Percentiles rank a stretch among this genome's conserved stretches.
Evolutionary conservation across 2,113 vertebrate genomes (phyloP).

Genomic region (Lutjanus erythropterus): DNA sequence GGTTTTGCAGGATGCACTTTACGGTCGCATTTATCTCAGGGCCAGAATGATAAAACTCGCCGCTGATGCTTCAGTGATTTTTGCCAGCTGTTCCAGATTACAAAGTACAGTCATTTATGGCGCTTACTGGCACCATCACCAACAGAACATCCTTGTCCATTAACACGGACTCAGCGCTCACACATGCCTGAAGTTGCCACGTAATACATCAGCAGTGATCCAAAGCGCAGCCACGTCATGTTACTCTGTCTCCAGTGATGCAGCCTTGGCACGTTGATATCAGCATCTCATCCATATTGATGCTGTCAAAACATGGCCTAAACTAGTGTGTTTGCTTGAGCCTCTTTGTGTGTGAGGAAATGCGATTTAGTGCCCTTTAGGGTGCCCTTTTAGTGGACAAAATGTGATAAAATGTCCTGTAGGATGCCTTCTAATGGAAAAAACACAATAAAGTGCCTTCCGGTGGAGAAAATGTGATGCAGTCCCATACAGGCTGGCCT

Average conservation of each 20-base stretch:
- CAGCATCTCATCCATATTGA: slow-evolving; percentile 39
- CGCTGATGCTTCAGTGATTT: slow-evolving; percentile 52
- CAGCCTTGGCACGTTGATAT: slow-evolving; percentile 46
- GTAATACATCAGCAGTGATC: slow-evolving; percentile 54
- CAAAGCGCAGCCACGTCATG: slow-evolving; percentile 46
- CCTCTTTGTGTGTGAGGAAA: no score
- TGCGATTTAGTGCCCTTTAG: no score
- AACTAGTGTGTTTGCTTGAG: slow-evolving; percentile 43
- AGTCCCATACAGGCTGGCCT: no score
- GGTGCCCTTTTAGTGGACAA: no score
- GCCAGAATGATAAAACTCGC: slow-evolving; percentile 56
- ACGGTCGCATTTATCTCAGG: slow-evolving; percentile 31
- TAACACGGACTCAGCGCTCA: slow-evolving; percentile 44
- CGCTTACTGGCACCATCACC: slow-evolving; percentile 45
- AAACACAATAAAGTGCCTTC: no score
- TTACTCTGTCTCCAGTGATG: slow-evolving; percentile 36
- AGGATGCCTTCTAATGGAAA: no score
- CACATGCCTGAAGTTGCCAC: slow-evolving; percentile 37
- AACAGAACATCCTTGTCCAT: slow-evolving; percentile 68
- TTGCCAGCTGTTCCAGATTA: slow-evolving; percentile 70
- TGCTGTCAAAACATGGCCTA: slow-evolving; percentile 58
- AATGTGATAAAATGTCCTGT: no score
- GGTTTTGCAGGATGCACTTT: slow-evolving; percentile 44
- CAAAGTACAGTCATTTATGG: slow-evolving; percentile 62
- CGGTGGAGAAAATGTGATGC: no score